These are phyloP conservation scores for Thereva nobilitata DNA, from an alignment of 2,888 invertebrate genomes.

Conservation along the genomic window DNA sequence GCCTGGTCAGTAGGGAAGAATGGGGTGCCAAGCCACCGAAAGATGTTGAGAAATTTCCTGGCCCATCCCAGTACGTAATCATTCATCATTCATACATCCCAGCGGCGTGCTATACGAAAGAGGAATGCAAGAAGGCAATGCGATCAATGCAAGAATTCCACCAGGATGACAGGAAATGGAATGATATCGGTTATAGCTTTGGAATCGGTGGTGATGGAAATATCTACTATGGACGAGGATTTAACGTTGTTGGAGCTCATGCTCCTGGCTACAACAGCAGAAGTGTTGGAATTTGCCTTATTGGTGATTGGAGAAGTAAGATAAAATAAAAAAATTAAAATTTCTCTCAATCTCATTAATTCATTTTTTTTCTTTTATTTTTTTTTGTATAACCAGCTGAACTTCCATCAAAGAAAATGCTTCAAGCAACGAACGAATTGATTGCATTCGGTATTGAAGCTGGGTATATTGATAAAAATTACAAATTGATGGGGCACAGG, in stretches of 20 bases:
- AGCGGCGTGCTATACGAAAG: constrained; percentile 62
- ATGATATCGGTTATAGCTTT: constrained; percentile 74
- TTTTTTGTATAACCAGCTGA: constrained; percentile 56
- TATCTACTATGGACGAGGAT: constrained; percentile 73
- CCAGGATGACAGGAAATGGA: constrained; percentile 65
- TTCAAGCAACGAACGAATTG: constrained; percentile 63
- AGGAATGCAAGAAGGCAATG: constrained; percentile 65
- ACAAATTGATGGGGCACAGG: constrained; percentile 68
- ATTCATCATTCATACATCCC: constrained; percentile 74
- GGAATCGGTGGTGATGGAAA: constrained; percentile 73
- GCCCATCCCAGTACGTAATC: constrained; percentile 69
- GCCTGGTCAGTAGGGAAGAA: constrained; percentile 57
- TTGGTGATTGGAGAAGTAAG: constrained; percentile 74
- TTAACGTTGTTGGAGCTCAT: constrained; percentile 72
- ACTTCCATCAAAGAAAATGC: constrained; percentile 65
- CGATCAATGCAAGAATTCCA: constrained; percentile 69
- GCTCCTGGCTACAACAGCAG: constrained; percentile 68
- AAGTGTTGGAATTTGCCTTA: constrained; percentile 73
- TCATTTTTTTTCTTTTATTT: constrained; percentile 42
- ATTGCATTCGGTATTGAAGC: constrained; percentile 66
- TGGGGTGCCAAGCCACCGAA: constrained; percentile 66
- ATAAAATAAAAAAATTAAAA: constrained; percentile 41
- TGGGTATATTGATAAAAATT: constrained; percentile 65
- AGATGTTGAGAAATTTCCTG: constrained; percentile 57
- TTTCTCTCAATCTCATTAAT: background rate